Evolutionary conservation across 2,113 vertebrate genomes (phyloP).

Genomic region (Platanista minor): DNA sequence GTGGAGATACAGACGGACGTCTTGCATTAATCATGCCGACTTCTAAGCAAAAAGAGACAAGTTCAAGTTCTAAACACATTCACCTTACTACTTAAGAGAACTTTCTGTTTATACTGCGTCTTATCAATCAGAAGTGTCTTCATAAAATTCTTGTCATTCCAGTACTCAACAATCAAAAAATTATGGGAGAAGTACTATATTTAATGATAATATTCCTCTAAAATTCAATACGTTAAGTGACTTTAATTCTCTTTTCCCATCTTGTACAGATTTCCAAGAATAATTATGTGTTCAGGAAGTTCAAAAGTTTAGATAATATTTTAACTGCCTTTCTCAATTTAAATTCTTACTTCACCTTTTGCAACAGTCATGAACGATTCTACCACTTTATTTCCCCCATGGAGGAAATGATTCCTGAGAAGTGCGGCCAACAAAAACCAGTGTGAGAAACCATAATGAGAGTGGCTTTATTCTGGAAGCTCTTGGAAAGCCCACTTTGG

Average conservation of each 20-base stretch:
- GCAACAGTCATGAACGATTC: constrained; percentile 15
- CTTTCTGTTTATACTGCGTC: constrained; percentile 22
- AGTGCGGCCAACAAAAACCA: neutral
- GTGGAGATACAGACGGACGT: neutral
- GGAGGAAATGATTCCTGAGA: constrained; percentile 47
- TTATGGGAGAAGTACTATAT: constrained; percentile 39
- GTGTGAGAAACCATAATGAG: constrained; percentile 46
- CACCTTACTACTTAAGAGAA: neutral
- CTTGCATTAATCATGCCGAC: neutral
- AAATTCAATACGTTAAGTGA: constrained; percentile 40
- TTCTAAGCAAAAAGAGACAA: neutral
- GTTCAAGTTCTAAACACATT: neutral
- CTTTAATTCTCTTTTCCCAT: constrained; percentile 68
- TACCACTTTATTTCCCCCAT: neutral
- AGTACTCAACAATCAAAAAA: constrained; percentile 49
- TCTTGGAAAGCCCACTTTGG: neutral
- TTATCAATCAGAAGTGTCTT: constrained; percentile 51
- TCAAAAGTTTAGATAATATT: constrained; percentile 72
- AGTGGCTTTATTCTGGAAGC: constrained; percentile 24
- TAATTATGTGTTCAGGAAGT: constrained; percentile 64
- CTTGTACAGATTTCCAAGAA: constrained; percentile 54
- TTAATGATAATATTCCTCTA: constrained; percentile 50
- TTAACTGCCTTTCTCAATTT: constrained; percentile 61
- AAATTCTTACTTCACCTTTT: constrained; percentile 38
- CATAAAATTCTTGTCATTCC: constrained; percentile 31